Evolutionary conservation across 2,888 invertebrate species (phyloP), one percentile per base, ranked within the genome.

Genomic region (Blastobasis adustella): DNA sequence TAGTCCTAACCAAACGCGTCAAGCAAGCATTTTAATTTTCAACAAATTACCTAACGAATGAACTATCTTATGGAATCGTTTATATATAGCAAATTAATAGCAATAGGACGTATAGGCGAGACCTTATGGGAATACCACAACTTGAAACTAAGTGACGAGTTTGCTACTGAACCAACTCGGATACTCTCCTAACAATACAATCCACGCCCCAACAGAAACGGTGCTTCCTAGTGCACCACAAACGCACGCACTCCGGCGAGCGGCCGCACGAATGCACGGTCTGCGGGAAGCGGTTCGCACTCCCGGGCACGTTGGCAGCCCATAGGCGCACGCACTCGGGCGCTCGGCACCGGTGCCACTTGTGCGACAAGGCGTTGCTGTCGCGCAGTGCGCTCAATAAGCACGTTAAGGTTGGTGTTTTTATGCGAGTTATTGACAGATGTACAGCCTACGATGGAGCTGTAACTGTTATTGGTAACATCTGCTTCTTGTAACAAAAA

Each of bases 241-340:
- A 67, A 38, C 60, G 68, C 23, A 62, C 59, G n/a, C 74, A 74
- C 58, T 67, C 71, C 9, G 71, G 71, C 40, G 71, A 71, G 58
- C 69, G 71, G 2, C 72, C 73, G 4, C 65, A 62, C 60, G n/a
- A 49, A 46, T 73, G 73, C 45, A 8, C 1, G 6, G 52, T 53
- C 1, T 71, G 74, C 53, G 52, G 54, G 48, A 65, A 67, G 46
- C 43, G 58, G 6, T 73, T 71, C 58, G 53, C 39, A 0, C 37
- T 52, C 6, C 51, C 62, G n/a, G 62, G 59, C 6, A 61, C 67
- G n/a, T 59, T 66, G 4, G 8, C 56, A 10, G 45, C 58, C 9
- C 73, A 71, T 53, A 53, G 53, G 48, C 54, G 5, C 67, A 65
- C 54, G 10, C 23, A 23, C 23, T 23, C 23, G 23, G 23, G 23